Conservation (phyloP, 2,113 vertebrate species). For the Trichechus manatus region DNA sequence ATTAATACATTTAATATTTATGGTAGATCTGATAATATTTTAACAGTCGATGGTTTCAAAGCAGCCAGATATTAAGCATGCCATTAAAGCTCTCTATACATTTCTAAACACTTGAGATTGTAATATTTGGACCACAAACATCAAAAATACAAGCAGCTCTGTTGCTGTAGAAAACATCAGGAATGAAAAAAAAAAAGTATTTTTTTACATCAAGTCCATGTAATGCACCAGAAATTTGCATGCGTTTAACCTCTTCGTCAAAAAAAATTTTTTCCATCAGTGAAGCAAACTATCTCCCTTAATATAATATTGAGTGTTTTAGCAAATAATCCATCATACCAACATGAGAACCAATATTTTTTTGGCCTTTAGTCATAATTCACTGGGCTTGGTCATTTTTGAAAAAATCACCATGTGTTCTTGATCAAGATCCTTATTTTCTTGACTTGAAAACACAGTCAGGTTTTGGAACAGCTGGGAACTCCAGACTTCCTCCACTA, state of each 20-base stretch:
- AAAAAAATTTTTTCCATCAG: not conserved
- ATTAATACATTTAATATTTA: constrained; percentile 31
- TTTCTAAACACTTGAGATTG: not conserved
- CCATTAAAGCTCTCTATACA: not conserved
- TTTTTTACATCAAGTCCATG: not conserved
- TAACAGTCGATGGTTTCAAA: not conserved
- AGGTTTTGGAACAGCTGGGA: not conserved
- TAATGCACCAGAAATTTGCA: not conserved
- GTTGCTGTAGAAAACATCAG: not conserved
- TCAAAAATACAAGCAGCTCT: not conserved
- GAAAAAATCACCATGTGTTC: not conserved
- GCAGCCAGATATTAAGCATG: not conserved
- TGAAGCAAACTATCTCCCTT: not conserved
- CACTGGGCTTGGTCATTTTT: not conserved
- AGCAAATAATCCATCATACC: not conserved
- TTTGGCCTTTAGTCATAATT: not conserved
- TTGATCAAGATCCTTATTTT: not conserved
- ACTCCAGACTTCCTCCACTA: no score
- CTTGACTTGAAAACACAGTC: not conserved
- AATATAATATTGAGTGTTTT: not conserved
- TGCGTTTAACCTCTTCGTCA: not conserved
- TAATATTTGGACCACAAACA: not conserved
- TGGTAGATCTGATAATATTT: not conserved
- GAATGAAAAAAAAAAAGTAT: not conserved
- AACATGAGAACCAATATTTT: not conserved